These are phyloP conservation scores for Drosophila kepulauana DNA, from an alignment of 1,140 invertebrate species.

Conservation along the genomic window DNA sequence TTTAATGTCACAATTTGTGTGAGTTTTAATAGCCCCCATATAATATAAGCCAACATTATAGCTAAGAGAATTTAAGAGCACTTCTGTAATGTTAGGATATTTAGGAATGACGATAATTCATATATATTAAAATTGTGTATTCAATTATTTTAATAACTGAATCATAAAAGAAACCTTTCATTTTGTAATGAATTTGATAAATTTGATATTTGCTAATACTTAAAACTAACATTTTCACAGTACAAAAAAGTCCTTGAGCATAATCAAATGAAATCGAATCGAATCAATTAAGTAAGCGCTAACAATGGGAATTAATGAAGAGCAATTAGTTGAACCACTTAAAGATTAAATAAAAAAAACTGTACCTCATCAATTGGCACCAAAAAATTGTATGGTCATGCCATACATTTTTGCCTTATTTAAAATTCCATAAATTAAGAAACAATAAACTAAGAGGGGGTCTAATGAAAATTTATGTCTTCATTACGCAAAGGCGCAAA, in stretches of 20 bases:
- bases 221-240: constrained; percentile 6
- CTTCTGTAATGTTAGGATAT: too few species aligned
- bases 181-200: too few species aligned
- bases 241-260: background rate
- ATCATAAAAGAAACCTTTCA: too few species aligned
- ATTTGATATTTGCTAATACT: background rate
- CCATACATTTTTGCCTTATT: constrained; percentile 52
- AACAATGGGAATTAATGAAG: constrained; percentile 46
- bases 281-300: constrained; percentile 36
- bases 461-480: constrained; percentile 79
- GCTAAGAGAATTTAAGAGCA: too few species aligned
- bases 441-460: constrained; percentile 52
- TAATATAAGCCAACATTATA: background rate
- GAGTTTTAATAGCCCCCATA: constrained; percentile 40
- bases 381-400: constrained; percentile 18
- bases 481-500: constrained; percentile 58
- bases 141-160: too few species aligned
- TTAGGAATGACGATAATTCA: too few species aligned
- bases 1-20: constrained; percentile 75
- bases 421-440: constrained; percentile 78
- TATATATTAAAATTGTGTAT: too few species aligned
- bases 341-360: constrained; percentile 24
- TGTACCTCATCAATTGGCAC: constrained; percentile 37
- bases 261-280: constrained; percentile 1
- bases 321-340: constrained; percentile 39